These are phyloP conservation scores for Pristionchus entomophagus DNA, from an alignment of 2,888 invertebrate genomes.

Conservation along the genomic window DNA sequence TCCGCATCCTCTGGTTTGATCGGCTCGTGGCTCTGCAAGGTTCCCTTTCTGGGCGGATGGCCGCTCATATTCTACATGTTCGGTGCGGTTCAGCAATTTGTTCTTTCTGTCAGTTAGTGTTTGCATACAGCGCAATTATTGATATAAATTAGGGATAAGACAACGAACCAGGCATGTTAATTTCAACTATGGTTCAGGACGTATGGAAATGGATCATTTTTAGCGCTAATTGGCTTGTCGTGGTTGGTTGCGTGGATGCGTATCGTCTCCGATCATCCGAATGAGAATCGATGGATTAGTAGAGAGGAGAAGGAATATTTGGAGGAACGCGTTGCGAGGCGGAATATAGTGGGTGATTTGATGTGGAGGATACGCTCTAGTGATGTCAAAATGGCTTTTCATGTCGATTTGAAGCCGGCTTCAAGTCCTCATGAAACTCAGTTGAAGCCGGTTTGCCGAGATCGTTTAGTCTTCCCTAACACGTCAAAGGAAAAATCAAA, in stretches of 20 bases:
- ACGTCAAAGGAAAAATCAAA: too few relatives aligned
- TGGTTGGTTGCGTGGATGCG: not conserved
- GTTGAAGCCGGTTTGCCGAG: not conserved
- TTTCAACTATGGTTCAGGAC: too few relatives aligned
- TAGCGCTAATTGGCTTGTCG: not conserved
- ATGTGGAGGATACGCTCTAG: too few relatives aligned
- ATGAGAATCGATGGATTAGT: not conserved
- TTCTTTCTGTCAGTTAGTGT: not conserved
- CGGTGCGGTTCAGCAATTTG: not conserved
- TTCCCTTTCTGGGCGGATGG: not conserved
- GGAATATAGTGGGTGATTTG: too few relatives aligned
- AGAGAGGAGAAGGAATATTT: not conserved
- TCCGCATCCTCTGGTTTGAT: not conserved
- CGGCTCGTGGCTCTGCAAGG: not conserved
- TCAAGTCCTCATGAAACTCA: not conserved
- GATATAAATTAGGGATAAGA: too few relatives aligned
- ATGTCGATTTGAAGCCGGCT: too few relatives aligned
- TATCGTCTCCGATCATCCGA: slow-evolving; percentile 11
- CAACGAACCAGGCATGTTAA: too few relatives aligned
- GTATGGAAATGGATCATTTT: not conserved
- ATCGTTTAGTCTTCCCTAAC: too few relatives aligned
- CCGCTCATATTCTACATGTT: slow-evolving; percentile 20
- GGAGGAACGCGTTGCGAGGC: not conserved
- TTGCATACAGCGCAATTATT: not conserved
- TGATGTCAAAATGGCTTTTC: too few relatives aligned